Base-by-base conservation (phyloP, 2,797 vertebrate species). In the Limosa lapponica region DNA sequence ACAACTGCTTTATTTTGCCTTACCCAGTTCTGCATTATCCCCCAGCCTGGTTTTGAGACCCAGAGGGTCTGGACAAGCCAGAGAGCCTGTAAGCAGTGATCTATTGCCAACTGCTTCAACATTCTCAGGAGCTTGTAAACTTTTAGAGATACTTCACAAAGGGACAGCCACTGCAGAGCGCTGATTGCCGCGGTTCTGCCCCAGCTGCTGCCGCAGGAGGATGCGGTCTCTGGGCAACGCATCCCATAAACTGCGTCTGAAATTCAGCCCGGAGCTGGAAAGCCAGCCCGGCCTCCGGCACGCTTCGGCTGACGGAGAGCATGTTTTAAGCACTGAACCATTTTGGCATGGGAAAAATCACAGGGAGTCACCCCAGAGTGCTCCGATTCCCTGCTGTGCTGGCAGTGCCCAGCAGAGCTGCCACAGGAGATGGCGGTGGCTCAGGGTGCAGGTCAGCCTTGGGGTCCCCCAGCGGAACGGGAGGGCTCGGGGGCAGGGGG, bases 221-320 rank as follows among this genome's bases (percentile, higher is more conserved):
- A 34, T 3, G 1, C 28, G 13, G 14, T 7, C 62, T 66, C 52
- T 30, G 54, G 74, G 90, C 67, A 82, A 11, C 0, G 2, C 11
- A 16, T 16, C 4, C 8, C 6, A 11, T 27, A 65, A 77, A 54
- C 37, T 17, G 41, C 8, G 15, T 2, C 41, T 9, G 62, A 89
- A 58, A 25, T 32, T 51, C 78, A 83, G 73, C 32, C 9, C 13
- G 54, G 85, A 23, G 28, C 25, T 4, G 65, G 34, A 23, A 15
- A 59, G 78, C 39, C 41, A 18, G 17, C 83, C 30, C 3, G 11
- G 77, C 51, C 24, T 30, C 62, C 3, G 0, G 5, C 51, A 2
- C 0, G 0, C 77, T 34, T 36, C 0, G 1, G 8, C 61, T 61
- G 79, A 59, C 20, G 10, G 6, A 23, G 57, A 34, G 37, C 0